Conservation (phyloP, 1,140 invertebrate species). For the Drosophila novamexicana region DNA sequence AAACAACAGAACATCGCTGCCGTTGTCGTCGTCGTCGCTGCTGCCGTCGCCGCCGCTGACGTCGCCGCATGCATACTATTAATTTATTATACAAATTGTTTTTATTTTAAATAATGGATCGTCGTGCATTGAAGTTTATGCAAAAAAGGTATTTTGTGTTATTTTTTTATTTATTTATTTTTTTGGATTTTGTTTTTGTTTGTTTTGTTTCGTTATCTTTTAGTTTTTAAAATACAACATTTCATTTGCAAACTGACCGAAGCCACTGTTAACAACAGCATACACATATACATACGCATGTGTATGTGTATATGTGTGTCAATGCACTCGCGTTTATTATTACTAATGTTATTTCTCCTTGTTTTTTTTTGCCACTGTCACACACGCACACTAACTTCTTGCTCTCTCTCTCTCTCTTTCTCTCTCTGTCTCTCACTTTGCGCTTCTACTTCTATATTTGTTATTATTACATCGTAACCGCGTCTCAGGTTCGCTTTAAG, state of each 20-base stretch:
- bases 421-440: constrained; percentile 7
- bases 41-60: constrained; percentile 44
- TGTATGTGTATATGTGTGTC: constrained; percentile 37
- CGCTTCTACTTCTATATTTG: constrained; percentile 26
- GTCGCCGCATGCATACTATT: constrained; percentile 80
- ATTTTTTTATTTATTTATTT: constrained; percentile 32
- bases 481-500: constrained; percentile 32
- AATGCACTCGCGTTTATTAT: constrained; percentile 51
- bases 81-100: constrained; percentile 81
- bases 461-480: constrained; percentile 40
- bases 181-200: constrained; percentile 20
- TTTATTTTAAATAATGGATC: constrained; percentile 84
- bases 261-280: constrained; percentile 3
- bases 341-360: constrained; percentile 35
- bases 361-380: constrained; percentile 10
- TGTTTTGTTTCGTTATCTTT: constrained; percentile 48
- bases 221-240: constrained; percentile 41
- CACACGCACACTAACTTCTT: constrained; percentile 26
- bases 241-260: constrained; percentile 24
- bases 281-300: constrained; percentile 5
- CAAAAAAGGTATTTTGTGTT: constrained; percentile 79
- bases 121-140: constrained; percentile 84
- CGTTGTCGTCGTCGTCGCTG: constrained; percentile 42
- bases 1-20: constrained; percentile 48
- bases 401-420: background rate